Percentiles rank a stretch among this genome's conserved stretches.
Conservation (phyloP, 2,888 invertebrate genomes). For the Drosophila differens region DNA sequence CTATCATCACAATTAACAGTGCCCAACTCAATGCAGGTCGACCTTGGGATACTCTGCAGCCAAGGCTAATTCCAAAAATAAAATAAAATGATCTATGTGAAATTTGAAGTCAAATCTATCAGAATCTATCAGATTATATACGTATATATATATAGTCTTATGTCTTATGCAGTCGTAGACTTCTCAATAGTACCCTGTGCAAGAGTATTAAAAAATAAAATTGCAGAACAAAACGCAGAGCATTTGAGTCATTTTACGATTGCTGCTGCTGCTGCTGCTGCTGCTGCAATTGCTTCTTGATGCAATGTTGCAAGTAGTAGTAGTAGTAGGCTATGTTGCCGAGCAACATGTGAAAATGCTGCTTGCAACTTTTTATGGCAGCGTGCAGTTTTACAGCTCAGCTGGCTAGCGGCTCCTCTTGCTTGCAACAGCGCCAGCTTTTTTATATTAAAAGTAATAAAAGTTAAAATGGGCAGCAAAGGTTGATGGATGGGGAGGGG, state of each 20-base stretch:
- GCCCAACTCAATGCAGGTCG: background rate
- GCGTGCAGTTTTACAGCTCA: constrained; percentile 78
- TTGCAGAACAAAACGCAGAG: constrained; percentile 49
- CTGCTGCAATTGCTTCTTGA: constrained; percentile 30
- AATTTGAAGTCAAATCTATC: background rate
- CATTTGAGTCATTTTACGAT: constrained; percentile 62
- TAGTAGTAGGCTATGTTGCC: constrained; percentile 38
- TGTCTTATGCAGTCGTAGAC: background rate
- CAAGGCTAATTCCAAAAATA: background rate
- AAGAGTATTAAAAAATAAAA: background rate
- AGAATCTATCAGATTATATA: background rate
- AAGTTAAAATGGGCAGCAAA: constrained; percentile 76
- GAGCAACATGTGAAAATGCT: constrained; percentile 62
- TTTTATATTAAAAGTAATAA: constrained; percentile 81
- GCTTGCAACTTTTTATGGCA: constrained; percentile 75
- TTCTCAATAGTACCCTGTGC: background rate
- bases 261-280: constrained; percentile 37
- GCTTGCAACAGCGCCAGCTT: constrained; percentile 59
- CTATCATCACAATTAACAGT: background rate
- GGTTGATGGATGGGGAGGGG: background rate
- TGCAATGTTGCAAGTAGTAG: constrained; percentile 44
- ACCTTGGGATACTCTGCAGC: background rate
- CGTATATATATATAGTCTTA: background rate
- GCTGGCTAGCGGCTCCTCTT: constrained; percentile 52
- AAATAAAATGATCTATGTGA: background rate